A percentile compares a stretch with the other conserved stretches of the same genome.
Conservation (phyloP, 2,113 vertebrate species). For the Phyllostomus discolor region DNA sequence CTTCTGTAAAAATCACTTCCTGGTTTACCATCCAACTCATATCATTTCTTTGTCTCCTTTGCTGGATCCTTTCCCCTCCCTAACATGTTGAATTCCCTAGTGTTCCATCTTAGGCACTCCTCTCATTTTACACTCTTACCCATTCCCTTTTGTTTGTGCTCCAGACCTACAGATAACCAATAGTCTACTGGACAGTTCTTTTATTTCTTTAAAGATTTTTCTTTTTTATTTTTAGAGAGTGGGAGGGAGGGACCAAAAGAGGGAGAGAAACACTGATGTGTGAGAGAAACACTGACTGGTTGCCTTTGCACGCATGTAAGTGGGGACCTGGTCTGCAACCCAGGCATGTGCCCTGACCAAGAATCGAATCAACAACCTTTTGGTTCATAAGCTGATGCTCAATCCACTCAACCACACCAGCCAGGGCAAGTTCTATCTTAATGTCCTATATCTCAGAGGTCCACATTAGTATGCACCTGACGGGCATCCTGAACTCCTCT, state of each 20-base stretch:
- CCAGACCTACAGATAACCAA: background rate
- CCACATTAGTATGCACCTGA: background rate
- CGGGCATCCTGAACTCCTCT: background rate
- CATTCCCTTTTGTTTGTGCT: background rate
- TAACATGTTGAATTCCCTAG: background rate
- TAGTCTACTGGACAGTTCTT: background rate
- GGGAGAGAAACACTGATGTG: too few species aligned
- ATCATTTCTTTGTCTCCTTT: background rate
- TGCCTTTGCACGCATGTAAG: too few species aligned
- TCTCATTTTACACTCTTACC: background rate
- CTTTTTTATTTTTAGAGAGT: too few species aligned
- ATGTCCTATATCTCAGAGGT: background rate
- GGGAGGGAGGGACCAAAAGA: too few species aligned
- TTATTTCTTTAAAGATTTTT: too few species aligned
- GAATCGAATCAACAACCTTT: too few species aligned
- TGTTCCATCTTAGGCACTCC: background rate
- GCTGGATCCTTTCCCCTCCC: background rate
- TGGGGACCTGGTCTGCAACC: too few species aligned
- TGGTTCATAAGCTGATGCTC: too few species aligned
- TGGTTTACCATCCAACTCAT: background rate
- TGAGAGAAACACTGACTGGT: too few species aligned
- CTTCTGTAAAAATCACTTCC: background rate
- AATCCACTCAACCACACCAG: too few species aligned
- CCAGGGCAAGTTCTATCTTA: background rate
- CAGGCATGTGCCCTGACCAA: too few species aligned